A percentile compares a stretch with the other conserved stretches of the same genome.
These are phyloP conservation scores for Polylopha cassiicola DNA, from an alignment of 2,888 invertebrate genomes.

Conservation along the genomic window DNA sequence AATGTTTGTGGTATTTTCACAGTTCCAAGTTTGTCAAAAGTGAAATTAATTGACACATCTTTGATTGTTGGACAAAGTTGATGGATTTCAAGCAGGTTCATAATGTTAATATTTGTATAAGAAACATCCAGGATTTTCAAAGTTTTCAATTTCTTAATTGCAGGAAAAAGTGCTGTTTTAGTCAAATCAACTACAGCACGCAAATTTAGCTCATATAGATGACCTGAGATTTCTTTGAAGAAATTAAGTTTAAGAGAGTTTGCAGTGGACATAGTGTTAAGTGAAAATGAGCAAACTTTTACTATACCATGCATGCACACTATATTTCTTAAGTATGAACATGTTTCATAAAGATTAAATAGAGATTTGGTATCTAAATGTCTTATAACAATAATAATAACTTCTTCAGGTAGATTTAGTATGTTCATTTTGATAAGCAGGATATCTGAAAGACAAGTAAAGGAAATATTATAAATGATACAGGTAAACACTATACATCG, in stretches of 20 bases:
- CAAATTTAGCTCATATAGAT: conserved; percentile 15
- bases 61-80: conserved; percentile 13
- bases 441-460: conserved; percentile 6
- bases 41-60: conserved; percentile 13
- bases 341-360: conserved; percentile 12
- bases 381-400: conserved; percentile 14
- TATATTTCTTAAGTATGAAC: conserved; percentile 10
- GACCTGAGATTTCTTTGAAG: conserved; percentile 11
- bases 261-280: conserved; percentile 14
- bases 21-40: conserved; percentile 6
- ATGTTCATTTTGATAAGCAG: conserved; percentile 5
- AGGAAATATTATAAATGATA: no score
- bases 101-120: conserved; percentile 13
- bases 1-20: not conserved
- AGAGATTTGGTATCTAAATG: conserved; percentile 13
- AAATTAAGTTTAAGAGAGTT: conserved; percentile 11
- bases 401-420: conserved; percentile 17
- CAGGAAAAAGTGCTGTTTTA: conserved; percentile 11
- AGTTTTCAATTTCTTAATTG: conserved; percentile 15
- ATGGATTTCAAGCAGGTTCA: conserved; percentile 10
- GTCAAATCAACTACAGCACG: conserved; percentile 13
- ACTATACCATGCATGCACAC: conserved; percentile 11
- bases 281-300: conserved; percentile 5
- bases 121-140: conserved; percentile 13
- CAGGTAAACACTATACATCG: no score